These are phyloP conservation scores for Sciurus niger DNA, from an alignment of 2,113 vertebrate genomes.

Conservation along the genomic window DNA sequence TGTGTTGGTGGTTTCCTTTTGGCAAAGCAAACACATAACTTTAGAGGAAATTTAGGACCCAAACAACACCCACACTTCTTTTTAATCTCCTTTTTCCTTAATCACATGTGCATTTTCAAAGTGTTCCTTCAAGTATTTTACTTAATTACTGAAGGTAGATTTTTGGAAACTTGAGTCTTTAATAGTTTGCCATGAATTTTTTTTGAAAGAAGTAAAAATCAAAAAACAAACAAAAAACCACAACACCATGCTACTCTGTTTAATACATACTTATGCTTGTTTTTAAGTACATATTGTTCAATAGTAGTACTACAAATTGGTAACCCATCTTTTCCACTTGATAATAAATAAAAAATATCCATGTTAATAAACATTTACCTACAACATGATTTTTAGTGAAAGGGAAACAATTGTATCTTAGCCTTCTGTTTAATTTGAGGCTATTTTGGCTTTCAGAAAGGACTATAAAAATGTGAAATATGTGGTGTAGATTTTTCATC, in stretches of 20 bases:
- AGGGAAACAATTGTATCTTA: neutral
- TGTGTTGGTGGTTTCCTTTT: neutral
- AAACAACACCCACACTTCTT: neutral
- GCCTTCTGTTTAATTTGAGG: slow-evolving; percentile 52
- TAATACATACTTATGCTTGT: neutral
- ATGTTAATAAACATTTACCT: slow-evolving; percentile 2
- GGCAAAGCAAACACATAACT: neutral
- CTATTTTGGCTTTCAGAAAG: slow-evolving; percentile 20
- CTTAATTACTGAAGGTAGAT: slow-evolving; percentile 12
- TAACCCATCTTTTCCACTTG: neutral
- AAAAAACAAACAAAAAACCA: neutral
- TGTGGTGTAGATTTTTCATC: neutral
- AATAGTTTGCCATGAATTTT: neutral
- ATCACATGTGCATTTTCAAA: slow-evolving; percentile 10
- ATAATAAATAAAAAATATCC: neutral
- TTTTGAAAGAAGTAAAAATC: slow-evolving; percentile 44
- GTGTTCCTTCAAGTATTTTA: slow-evolving; percentile 21
- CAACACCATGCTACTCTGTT: neutral
- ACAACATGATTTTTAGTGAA: neutral
- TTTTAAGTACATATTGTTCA: neutral
- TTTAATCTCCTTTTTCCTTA: neutral
- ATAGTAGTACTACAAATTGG: neutral
- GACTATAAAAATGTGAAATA: neutral
- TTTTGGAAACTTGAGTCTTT: slow-evolving; percentile 43
- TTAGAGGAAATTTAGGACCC: neutral